phyloP scores from a whole-genome alignment of 2,888 invertebrate species.

The Aporophyla nigra region DNA sequence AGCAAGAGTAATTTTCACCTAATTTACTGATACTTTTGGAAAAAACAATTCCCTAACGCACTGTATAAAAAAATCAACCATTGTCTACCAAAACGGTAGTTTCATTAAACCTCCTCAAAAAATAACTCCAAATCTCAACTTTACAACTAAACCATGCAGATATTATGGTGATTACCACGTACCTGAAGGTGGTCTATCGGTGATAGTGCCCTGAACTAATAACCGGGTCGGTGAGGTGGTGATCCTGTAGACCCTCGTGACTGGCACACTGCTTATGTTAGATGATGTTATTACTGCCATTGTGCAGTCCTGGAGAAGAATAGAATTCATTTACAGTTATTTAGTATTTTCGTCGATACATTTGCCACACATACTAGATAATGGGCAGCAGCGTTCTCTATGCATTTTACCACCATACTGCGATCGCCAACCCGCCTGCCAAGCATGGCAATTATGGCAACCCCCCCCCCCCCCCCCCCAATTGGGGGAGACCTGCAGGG shows the following conservation, averaged over 20 bases:
- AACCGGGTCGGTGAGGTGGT: slow-evolving; percentile 96
- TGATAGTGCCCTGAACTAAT: slow-evolving; percentile 91
- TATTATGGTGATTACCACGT: slow-evolving; percentile 11
- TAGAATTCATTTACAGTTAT: neutral
- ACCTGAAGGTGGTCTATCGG: slow-evolving; percentile 79
- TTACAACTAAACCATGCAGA: neutral
- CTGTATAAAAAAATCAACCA: neutral
- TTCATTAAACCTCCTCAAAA: neutral
- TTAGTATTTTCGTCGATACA: no score
- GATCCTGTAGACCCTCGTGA: slow-evolving; percentile 94
- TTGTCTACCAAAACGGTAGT: slow-evolving; percentile 46
- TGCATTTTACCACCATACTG: no score
- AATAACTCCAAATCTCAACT: neutral
- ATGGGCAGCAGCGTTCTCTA: no score
- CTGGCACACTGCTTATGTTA: slow-evolving; percentile 95
- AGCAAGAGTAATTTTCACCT: neutral
- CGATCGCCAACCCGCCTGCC: no score
- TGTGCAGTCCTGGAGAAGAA: slow-evolving; percentile 92
- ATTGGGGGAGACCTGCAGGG: no score
- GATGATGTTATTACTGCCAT: slow-evolving; percentile 96
- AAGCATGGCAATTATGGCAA: no score
- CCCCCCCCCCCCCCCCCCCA: no score
- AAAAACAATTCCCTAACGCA: neutral
- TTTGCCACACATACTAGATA: no score
- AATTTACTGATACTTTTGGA: accelerated